phyloP scores from a whole-genome alignment of 2,888 invertebrate genomes.

The Lumbricus terrestris region DNA sequence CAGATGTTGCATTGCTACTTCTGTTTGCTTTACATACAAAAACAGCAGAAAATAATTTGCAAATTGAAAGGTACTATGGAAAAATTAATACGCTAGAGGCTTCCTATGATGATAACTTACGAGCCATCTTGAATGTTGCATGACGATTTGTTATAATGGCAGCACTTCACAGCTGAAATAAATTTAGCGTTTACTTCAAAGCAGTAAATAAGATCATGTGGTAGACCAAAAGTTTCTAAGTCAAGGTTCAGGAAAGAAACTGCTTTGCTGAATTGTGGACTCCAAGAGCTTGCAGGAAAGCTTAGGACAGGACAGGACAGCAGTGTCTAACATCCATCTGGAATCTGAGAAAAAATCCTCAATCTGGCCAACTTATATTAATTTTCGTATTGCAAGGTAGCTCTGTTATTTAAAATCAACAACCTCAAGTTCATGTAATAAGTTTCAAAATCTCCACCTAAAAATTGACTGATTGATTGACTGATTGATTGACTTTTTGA shows the following conservation, averaged over 20 bases:
- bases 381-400: no score
- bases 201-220: neutral
- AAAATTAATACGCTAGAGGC: neutral
- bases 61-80: neutral
- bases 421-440: no score
- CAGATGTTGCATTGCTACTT: neutral
- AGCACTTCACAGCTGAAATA: neutral
- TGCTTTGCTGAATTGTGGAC: neutral
- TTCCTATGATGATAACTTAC: neutral
- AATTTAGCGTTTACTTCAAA: no score
- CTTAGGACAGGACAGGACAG: neutral
- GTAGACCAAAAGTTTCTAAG: neutral
- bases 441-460: no score
- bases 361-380: no score
- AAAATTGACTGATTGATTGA: no score
- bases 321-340: neutral
- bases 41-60: neutral
- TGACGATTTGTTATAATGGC: neutral
- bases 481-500: no score
- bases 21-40: neutral
- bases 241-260: neutral
- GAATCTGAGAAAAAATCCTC: neutral
- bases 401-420: no score
- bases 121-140: neutral
- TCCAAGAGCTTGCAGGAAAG: neutral